Conservation (phyloP, 2,888 invertebrate genomes). For the Xiphydria camelus region DNA sequence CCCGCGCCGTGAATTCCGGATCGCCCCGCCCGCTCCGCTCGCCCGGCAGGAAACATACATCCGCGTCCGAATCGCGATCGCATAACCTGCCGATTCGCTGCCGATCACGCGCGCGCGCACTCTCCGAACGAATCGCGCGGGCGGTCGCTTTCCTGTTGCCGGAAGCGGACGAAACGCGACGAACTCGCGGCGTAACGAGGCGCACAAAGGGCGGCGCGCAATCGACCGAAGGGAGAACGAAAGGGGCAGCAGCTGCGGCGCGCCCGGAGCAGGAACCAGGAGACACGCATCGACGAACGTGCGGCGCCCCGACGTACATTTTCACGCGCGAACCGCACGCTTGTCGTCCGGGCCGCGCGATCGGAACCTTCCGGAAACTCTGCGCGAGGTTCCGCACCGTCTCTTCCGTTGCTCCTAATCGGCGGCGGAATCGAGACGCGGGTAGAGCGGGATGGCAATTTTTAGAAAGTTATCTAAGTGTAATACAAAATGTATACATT, state of each 20-base stretch:
- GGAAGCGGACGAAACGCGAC: not conserved
- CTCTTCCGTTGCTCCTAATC: too few relatives aligned
- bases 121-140: not conserved
- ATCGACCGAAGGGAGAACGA: conserved; percentile 10
- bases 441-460: too few relatives aligned
- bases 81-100: not conserved
- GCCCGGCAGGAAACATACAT: too few relatives aligned
- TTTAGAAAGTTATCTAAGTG: too few relatives aligned
- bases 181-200: not conserved
- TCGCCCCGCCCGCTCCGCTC: too few relatives aligned
- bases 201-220: conserved; percentile 13
- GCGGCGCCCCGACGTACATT: not conserved
- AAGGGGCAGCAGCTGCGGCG: conserved; percentile 20
- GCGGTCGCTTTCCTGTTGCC: not conserved
- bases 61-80: too few relatives aligned
- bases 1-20: too few relatives aligned
- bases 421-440: too few relatives aligned
- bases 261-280: conserved; percentile 17
- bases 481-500: too few relatives aligned
- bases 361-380: too few relatives aligned
- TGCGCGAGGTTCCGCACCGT: too few relatives aligned
- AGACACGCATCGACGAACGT: conserved; percentile 21
- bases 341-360: not conserved
- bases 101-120: not conserved
- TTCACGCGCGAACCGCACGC: not conserved